Percentiles rank a stretch among this genome's conserved stretches.
phyloP scores from a whole-genome alignment of 2,113 vertebrate species.

The Pelecanus crispus region DNA sequence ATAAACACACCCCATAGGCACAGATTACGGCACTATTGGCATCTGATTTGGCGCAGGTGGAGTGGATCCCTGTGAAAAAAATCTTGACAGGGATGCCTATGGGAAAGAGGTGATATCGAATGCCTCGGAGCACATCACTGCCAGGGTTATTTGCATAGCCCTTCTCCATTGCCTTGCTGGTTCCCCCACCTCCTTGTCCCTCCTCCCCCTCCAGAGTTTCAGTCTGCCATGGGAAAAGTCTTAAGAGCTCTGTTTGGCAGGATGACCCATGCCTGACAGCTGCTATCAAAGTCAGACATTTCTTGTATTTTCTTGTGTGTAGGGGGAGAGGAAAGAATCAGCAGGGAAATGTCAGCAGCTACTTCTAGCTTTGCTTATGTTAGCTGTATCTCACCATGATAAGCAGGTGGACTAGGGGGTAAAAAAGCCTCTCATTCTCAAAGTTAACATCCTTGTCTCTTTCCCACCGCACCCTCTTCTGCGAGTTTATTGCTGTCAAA shows the following conservation, averaged over 20 bases:
- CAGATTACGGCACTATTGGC: background rate
- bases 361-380: background rate
- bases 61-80: background rate
- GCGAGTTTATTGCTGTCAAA: background rate
- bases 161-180: background rate
- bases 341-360: conserved; percentile 15
- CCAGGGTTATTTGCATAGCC: background rate
- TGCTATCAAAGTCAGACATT: background rate
- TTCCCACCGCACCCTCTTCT: background rate
- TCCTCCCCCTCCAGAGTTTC: background rate
- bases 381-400: background rate
- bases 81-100: background rate
- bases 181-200: background rate
- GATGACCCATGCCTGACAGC: background rate
- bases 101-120: background rate
- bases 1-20: background rate
- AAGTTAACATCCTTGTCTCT: background rate
- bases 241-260: background rate
- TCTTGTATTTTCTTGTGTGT: background rate
- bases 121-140: background rate
- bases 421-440: background rate
- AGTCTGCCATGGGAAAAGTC: background rate
- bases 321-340: background rate
- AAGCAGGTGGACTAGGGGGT: background rate
- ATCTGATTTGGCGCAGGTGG: background rate